Evolutionary conservation across 2,888 invertebrate genomes (phyloP).

Genomic region (Leptopilina syphax): DNA sequence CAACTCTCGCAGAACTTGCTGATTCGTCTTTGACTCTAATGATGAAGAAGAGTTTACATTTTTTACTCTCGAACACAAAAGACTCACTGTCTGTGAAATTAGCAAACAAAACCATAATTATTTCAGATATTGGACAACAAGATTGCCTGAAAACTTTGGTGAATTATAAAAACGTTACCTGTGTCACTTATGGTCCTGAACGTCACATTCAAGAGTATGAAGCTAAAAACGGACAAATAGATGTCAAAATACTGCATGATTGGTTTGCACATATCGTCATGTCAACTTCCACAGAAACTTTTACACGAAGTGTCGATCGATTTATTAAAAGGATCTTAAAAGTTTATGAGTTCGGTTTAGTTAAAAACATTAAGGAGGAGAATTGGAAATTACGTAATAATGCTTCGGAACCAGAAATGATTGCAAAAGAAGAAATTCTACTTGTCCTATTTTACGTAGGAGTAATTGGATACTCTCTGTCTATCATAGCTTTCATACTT

Average conservation of each 20-base stretch:
- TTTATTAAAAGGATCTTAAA: not conserved
- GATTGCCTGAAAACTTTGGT: not conserved
- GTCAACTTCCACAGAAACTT: not conserved
- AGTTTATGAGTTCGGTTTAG: not conserved
- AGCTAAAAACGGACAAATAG: not conserved
- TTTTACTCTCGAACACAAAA: too few relatives aligned
- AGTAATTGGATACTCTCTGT: not conserved
- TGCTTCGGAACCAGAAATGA: not conserved
- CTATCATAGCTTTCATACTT: not conserved
- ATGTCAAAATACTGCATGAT: too few relatives aligned
- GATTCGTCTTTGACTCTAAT: not conserved
- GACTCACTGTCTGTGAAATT: not conserved
- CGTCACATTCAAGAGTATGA: too few relatives aligned
- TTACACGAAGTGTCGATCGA: not conserved
- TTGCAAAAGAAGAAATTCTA: not conserved
- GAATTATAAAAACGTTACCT: not conserved
- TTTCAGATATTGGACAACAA: not conserved
- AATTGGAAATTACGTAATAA: not conserved
- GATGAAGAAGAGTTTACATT: not conserved
- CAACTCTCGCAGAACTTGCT: not conserved
- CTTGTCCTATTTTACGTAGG: not conserved
- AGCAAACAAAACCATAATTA: not conserved
- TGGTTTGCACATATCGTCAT: too few relatives aligned
- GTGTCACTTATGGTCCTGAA: not conserved
- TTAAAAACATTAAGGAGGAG: not conserved